Base-by-base conservation (phyloP, 2,797 vertebrate species). In the Chaunax sp. region DNA sequence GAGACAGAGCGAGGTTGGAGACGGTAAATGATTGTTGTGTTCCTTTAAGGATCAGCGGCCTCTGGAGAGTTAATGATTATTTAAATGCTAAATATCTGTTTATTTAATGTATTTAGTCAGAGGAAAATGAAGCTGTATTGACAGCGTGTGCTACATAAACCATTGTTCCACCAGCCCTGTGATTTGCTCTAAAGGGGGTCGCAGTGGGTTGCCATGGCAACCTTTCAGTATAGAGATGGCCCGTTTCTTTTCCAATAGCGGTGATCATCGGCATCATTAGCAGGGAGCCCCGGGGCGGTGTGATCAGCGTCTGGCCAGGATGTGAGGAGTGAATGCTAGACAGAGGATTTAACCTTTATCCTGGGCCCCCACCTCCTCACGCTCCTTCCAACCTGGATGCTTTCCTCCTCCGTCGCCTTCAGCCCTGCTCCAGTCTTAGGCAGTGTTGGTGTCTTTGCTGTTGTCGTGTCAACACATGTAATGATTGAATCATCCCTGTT, bases 201-300 rank as follows among this genome's bases (percentile, higher is more conserved):
- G 53, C 77, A 62, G 84, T 37, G 59, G 75, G 90, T 91, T 90
- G 77, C 83, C 75, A 84, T 90, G 71, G 82, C 75, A 90, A 92
- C 90, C 82, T 74, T 82, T 87, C 81, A 74, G 72, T 75, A 70
- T 82, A 75, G 82, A 83, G 82, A 83, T 64, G 73, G 82, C 69
- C 83, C 74, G 80, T 51, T 83, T 84, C 78, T 85, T 77, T 76
- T 84, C 82, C 72, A 80, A 64, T 65, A 54, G 72, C 55, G n/a
- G 74, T 70, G 83, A 88, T 85, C 77, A 79, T 84, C 73, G 68
- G 81, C 82, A 76, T 85, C 85, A 83, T 87, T 87, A 90, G 85
- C 59, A 3, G 44, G 50, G 35, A 46, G 61, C 76, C 75, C 71
- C 3, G 14, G 60, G 88, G 81, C 73, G 20, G 78, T 60, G 78